Percentiles rank a stretch among this genome's conserved stretches.
Conservation (phyloP, 2,888 invertebrate genomes). For the Tillus elongatus region DNA sequence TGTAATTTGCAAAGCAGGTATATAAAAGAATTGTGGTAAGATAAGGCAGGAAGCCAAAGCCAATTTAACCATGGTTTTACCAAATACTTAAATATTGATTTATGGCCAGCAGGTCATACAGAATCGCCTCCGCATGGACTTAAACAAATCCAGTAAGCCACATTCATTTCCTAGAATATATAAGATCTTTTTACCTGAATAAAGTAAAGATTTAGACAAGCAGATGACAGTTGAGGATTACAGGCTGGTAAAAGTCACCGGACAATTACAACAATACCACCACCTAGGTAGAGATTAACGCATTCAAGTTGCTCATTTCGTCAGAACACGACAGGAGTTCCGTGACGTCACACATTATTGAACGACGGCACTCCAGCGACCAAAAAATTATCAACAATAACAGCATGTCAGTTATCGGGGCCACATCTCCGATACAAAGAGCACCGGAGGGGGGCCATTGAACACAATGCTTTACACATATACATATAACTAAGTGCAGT, state of each 20-base stretch:
- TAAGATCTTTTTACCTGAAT: no score
- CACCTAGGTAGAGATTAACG: slow-evolving; percentile 34
- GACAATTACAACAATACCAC: slow-evolving; percentile 32
- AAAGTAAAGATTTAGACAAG: no score
- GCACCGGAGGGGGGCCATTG: slow-evolving; percentile 22
- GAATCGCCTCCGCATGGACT: no score
- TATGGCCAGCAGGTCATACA: no score
- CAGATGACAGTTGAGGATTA: slow-evolving; percentile 22
- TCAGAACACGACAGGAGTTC: slow-evolving; percentile 27
- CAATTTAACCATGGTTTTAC: no score
- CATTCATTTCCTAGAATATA: no score
- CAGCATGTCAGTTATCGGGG: slow-evolving; percentile 32
- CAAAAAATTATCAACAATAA: slow-evolving; percentile 36
- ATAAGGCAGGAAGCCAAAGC: no score
- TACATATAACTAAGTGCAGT: no score
- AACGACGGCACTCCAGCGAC: slow-evolving; percentile 29
- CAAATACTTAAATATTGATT: no score
- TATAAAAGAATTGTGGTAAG: no score
- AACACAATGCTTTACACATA: slow-evolving; percentile 24
- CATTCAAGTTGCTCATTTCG: slow-evolving; percentile 30
- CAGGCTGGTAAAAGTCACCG: slow-evolving; percentile 21
- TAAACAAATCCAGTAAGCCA: no score
- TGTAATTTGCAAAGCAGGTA: no score
- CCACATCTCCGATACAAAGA: slow-evolving; percentile 31
- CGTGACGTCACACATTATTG: slow-evolving; percentile 27